A percentile compares a stretch with the other conserved stretches of the same genome.
Evolutionary conservation across 2,797 vertebrate genomes (phyloP).

Genomic region (Parauchenoglanis ngamensis): DNA sequence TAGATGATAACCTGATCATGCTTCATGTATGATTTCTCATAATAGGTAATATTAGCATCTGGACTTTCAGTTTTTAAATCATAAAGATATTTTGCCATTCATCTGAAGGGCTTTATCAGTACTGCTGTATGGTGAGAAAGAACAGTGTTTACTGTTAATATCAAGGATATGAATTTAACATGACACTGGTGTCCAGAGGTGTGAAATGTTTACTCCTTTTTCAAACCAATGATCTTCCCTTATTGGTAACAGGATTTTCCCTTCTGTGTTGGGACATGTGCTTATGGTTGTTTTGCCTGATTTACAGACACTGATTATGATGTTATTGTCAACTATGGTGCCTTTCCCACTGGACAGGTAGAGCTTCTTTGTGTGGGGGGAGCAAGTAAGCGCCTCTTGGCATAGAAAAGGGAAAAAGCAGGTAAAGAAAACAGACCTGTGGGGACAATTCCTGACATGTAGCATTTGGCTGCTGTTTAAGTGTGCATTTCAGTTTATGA

Average conservation of each 20-base stretch:
- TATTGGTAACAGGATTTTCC: background rate
- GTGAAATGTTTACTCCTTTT: background rate
- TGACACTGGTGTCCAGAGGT: background rate
- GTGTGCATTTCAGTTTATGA: background rate
- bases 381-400: constrained; percentile 27
- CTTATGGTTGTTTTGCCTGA: background rate
- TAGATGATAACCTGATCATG: background rate
- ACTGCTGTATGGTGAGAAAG: background rate
- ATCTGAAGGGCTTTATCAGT: background rate
- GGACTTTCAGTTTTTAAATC: background rate
- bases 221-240: background rate
- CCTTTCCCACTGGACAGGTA: background rate
- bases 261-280: background rate
- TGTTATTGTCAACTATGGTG: background rate
- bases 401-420: background rate
- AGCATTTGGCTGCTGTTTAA: constrained; percentile 17
- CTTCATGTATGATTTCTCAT: background rate
- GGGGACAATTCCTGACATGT: constrained; percentile 40
- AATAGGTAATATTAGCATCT: background rate
- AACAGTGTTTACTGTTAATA: background rate
- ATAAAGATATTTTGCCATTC: background rate
- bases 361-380: constrained; percentile 12
- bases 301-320: constrained; percentile 1
- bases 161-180: background rate
- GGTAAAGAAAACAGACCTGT: constrained; percentile 1